Percentiles rank a stretch among this genome's conserved stretches.
Evolutionary conservation across 2,797 vertebrate species (phyloP).

Genomic region (Sebastiscus albofasciatus): DNA sequence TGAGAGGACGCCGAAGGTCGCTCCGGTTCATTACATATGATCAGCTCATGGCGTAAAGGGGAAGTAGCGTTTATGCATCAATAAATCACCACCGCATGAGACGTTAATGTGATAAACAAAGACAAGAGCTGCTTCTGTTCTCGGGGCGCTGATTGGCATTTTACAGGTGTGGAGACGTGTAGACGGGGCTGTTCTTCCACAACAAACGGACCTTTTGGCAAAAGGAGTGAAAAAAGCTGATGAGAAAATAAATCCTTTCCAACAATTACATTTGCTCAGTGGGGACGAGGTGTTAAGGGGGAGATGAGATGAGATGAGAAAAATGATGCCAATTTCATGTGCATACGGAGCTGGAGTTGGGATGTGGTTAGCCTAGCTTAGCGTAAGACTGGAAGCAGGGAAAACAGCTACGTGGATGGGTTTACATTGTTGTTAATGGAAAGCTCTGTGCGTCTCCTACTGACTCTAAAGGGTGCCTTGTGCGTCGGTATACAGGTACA

Average conservation of each 20-base stretch:
- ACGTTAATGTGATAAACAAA: slow-evolving; percentile 10
- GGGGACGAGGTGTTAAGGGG: not conserved
- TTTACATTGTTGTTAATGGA: too few relatives aligned
- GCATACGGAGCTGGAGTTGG: not conserved
- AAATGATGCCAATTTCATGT: not conserved
- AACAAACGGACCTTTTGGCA: not conserved
- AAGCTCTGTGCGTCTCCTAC: too few relatives aligned
- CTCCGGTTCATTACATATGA: not conserved
- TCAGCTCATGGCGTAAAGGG: not conserved
- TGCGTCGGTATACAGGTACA: too few relatives aligned
- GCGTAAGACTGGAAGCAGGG: not conserved
- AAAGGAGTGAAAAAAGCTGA: not conserved
- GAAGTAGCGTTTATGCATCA: slow-evolving; percentile 21
- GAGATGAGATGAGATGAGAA: not conserved
- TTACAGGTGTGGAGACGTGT: not conserved
- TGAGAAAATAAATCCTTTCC: not conserved
- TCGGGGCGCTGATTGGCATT: not conserved
- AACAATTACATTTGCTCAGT: not conserved
- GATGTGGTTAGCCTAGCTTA: not conserved
- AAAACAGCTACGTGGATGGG: too few relatives aligned
- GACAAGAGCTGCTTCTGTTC: not conserved
- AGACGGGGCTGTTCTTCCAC: not conserved
- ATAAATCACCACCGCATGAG: slow-evolving; percentile 22
- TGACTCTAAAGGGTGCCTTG: too few relatives aligned
- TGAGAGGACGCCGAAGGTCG: not conserved